Evolutionary conservation across 2,113 vertebrate species (phyloP), one percentile per base, ranked within the genome.

Genomic region (Oryzias javanicus): DNA sequence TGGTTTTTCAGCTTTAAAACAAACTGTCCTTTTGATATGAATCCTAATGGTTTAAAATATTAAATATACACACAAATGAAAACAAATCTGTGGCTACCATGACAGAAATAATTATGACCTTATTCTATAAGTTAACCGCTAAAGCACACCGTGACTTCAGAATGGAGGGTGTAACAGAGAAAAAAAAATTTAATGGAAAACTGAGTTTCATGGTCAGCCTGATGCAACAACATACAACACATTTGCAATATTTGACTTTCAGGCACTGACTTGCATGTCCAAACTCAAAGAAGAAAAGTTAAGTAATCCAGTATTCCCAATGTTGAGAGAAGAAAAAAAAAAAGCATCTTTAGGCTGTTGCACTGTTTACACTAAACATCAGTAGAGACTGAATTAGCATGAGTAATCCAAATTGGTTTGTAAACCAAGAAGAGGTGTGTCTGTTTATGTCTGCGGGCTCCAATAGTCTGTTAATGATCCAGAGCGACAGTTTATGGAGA

Each of bases 61-160:
- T 35, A 35, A 35, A 35, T 35, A 13, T 35, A 35, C 35, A 35
- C 8, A 35, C 10, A 8, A 35, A 35, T 35, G 35, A 35, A 3
- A 13, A 35, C 35, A 35, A 7, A 35, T 35, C 35, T 2, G 10
- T 12, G 35, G 35, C 35, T 12, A 35, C 35, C 8, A 3, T 12
- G 35, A 35, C 35, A 35, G 10, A 35, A 35, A 35, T 10, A 35
- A 8, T 10, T 35, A 3, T 35, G 29, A 35, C 8, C 27, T 29
- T 29, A 29, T 29, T 29, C 6, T 7, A 29, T 5, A 29, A 29
- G 3, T 71, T 65, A 60, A 58, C 63, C 68, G 35, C 20, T 75
- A 75, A 77, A 65, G 75, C 73, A 40, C 46, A 60, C 67, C 66
- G 75, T 85, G 78, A 85, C 64, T 66, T 70, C 22, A 1, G 45